phyloP scores from a whole-genome alignment of 64 coral and sea anemone genomes.

The Hydrozoanthus tunicans region DNA sequence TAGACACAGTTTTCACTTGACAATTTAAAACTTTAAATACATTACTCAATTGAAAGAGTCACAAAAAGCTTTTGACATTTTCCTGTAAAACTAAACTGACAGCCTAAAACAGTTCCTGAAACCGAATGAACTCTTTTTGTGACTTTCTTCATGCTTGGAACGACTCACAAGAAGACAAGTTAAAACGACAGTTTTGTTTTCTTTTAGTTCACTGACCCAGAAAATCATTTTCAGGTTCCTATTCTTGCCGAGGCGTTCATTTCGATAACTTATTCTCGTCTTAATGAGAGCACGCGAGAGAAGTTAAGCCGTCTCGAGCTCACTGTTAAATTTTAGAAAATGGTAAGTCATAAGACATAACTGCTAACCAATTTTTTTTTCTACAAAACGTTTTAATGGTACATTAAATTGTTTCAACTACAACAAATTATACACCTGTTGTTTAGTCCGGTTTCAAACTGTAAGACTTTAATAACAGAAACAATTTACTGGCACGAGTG shows the following conservation, averaged over 20 bases:
- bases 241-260: not conserved
- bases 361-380: not conserved
- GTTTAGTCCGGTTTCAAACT: not conserved
- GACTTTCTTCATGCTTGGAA: slow-evolving; percentile 6
- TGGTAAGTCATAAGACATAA: not conserved
- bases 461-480: not conserved
- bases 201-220: slow-evolving; percentile 38
- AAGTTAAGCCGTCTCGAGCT: not conserved
- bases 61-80: no score
- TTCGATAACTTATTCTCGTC: not conserved
- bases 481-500: not conserved
- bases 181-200: not conserved
- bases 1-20: not conserved
- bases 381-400: not conserved
- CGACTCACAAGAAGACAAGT: slow-evolving; percentile 30
- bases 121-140: not conserved
- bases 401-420: slow-evolving; percentile 37
- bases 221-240: slow-evolving; percentile 35
- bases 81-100: not conserved
- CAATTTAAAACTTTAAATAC: no score
- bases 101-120: not conserved
- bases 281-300: not conserved
- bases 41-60: no score
- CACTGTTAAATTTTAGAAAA: not conserved
- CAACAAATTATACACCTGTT: slow-evolving; percentile 52